These are phyloP conservation scores for Smittia sp. DNA, from an alignment of 2,888 invertebrate genomes.

Conservation along the genomic window DNA sequence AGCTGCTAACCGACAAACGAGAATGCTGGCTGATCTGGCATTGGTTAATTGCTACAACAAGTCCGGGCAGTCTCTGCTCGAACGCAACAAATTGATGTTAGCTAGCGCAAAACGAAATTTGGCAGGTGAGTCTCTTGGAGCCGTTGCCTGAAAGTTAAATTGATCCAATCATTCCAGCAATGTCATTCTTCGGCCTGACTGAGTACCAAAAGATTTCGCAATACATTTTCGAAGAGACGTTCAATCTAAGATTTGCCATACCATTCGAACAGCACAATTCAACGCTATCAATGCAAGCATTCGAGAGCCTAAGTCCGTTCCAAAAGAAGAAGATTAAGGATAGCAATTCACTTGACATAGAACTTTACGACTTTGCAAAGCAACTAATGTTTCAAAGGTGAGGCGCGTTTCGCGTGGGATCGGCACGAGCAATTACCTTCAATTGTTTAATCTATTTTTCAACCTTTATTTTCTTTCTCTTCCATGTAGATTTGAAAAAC, in stretches of 20 bases:
- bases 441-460: background rate
- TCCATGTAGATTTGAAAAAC: slow-evolving; percentile 68
- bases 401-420: slow-evolving; percentile 42
- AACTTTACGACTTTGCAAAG: slow-evolving; percentile 91
- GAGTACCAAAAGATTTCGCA: slow-evolving; percentile 92
- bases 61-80: slow-evolving; percentile 67
- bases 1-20: slow-evolving; percentile 93
- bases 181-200: slow-evolving; percentile 97
- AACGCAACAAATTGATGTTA: slow-evolving; percentile 81
- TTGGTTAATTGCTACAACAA: slow-evolving; percentile 94
- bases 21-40: slow-evolving; percentile 95
- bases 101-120: slow-evolving; percentile 95
- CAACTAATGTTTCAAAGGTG: slow-evolving; percentile 77
- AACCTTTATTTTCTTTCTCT: slow-evolving; percentile 40
- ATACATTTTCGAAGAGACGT: slow-evolving; percentile 92
- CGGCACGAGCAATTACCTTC: no score
- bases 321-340: slow-evolving; percentile 73
- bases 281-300: slow-evolving; percentile 79
- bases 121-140: slow-evolving; percentile 50
- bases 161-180: slow-evolving; percentile 54
- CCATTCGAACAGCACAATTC: slow-evolving; percentile 91
- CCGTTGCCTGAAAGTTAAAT: background rate
- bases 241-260: slow-evolving; percentile 83
- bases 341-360: slow-evolving; percentile 85
- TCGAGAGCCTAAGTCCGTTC: slow-evolving; percentile 70